Conservation (phyloP, 2,113 vertebrate genomes). For the Silurus glanis region DNA sequence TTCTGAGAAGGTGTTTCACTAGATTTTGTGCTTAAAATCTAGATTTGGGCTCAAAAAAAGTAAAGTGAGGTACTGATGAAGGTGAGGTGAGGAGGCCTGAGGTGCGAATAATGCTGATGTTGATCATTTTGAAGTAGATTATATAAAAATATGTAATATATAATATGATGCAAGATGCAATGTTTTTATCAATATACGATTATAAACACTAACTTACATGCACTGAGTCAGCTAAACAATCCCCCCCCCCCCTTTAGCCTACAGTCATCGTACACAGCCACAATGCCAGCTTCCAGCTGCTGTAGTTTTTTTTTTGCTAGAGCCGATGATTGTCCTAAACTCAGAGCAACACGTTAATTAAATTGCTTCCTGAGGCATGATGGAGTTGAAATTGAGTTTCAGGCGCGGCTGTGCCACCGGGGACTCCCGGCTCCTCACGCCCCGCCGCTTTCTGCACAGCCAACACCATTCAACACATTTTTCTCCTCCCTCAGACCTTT, state of each 20-base stretch:
- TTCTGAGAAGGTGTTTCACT: too few relatives aligned
- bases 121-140: too few relatives aligned
- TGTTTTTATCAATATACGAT: too few relatives aligned
- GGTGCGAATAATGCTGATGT: too few relatives aligned
- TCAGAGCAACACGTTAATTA: slow-evolving; percentile 67
- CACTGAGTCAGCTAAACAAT: not conserved
- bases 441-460: slow-evolving; percentile 45
- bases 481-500: not conserved
- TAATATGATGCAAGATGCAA: too few relatives aligned
- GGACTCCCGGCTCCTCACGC: slow-evolving; percentile 47
- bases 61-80: too few relatives aligned
- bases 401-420: slow-evolving; percentile 60
- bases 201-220: too few relatives aligned
- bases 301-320: slow-evolving; percentile 23
- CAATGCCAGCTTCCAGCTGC: slow-evolving; percentile 9
- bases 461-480: not conserved
- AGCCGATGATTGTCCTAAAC: slow-evolving; percentile 54
- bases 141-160: too few relatives aligned
- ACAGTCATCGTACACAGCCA: not conserved
- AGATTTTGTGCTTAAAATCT: too few relatives aligned
- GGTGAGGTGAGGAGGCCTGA: too few relatives aligned
- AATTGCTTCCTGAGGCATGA: slow-evolving; percentile 71
- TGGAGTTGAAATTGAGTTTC: slow-evolving; percentile 69
- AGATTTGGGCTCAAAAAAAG: too few relatives aligned
- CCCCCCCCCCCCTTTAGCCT: not conserved